These are phyloP conservation scores for Drosophila formosana DNA, from an alignment of 2,888 invertebrate genomes.

Conservation along the genomic window DNA sequence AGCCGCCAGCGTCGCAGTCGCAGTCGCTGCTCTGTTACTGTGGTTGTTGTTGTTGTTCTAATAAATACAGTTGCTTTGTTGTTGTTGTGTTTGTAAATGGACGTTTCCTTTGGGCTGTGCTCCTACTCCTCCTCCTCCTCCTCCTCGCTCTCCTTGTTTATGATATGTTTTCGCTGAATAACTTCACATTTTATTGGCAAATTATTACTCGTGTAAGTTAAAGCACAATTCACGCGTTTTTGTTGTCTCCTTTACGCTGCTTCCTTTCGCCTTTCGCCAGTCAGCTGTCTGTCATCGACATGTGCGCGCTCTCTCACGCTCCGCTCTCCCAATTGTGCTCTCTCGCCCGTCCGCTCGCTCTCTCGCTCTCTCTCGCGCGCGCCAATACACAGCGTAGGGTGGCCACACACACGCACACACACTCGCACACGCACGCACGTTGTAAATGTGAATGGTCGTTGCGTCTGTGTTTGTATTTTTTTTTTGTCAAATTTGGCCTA, in stretches of 20 bases:
- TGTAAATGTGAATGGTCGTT: slow-evolving; percentile 61
- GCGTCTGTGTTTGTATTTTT: slow-evolving; percentile 38
- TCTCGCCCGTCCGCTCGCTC: slow-evolving; percentile 1
- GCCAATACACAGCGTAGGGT: slow-evolving; percentile 49
- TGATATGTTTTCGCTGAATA: slow-evolving; percentile 59
- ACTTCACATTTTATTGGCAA: neutral
- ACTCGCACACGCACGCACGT: slow-evolving; percentile 36
- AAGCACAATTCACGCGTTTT: slow-evolving; percentile 27
- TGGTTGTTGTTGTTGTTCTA: slow-evolving; percentile 13
- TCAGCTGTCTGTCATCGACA: slow-evolving; percentile 78
- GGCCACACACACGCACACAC: slow-evolving; percentile 30
- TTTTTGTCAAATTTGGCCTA: slow-evolving; percentile 54
- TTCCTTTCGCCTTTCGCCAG: slow-evolving; percentile 49
- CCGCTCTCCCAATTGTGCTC: slow-evolving; percentile 14
- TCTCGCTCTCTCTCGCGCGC: slow-evolving; percentile 32
- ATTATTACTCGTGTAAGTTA: slow-evolving; percentile 16
- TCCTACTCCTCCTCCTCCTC: neutral
- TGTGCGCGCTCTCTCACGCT: slow-evolving; percentile 65
- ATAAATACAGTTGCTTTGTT: slow-evolving; percentile 24
- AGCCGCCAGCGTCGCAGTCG: slow-evolving; percentile 26
- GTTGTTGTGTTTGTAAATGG: slow-evolving; percentile 66
- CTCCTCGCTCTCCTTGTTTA: slow-evolving; percentile 35
- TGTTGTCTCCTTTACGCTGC: slow-evolving; percentile 11
- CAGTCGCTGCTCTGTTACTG: neutral
- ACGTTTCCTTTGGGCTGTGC: slow-evolving; percentile 52